phyloP scores from a whole-genome alignment of 2,888 invertebrate species.

The Dasypogon diadema region DNA sequence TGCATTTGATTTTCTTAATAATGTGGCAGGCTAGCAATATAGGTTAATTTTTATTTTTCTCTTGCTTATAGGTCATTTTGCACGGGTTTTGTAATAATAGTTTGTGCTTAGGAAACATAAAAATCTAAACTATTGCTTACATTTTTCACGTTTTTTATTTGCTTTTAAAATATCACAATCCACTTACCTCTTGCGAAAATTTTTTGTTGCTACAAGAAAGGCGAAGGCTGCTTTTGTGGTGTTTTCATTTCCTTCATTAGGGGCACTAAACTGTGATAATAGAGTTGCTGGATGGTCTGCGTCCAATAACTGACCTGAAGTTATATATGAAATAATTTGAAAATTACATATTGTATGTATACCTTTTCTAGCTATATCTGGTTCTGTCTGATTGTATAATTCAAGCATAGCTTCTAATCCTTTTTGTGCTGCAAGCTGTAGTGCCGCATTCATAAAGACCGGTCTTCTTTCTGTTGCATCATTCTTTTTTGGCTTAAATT shows the following conservation, averaged over 20 bases:
- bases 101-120: no score
- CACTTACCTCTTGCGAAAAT: constrained; percentile 68
- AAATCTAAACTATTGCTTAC: no score
- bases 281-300: constrained; percentile 67
- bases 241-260: constrained; percentile 60
- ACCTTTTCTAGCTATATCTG: constrained; percentile 67
- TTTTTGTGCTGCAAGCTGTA: constrained; percentile 66
- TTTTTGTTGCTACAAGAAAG: constrained; percentile 66
- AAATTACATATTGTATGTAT: not conserved
- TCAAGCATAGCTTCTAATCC: constrained; percentile 67
- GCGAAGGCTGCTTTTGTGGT: constrained; percentile 68
- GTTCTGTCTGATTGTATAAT: constrained; percentile 66
- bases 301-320: constrained; percentile 64
- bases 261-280: constrained; percentile 67
- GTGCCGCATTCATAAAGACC: constrained; percentile 64
- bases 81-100: no score
- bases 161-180: not conserved
- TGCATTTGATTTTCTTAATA: no score
- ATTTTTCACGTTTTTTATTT: no score
- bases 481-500: constrained; percentile 15
- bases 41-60: no score
- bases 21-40: no score
- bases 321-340: not conserved
- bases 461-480: constrained; percentile 58
- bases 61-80: no score